A percentile compares a stretch with the other conserved stretches of the same genome.
These are phyloP conservation scores for Sceloporus tristichus DNA, from an alignment of 2,113 vertebrate species.

Conservation along the genomic window DNA sequence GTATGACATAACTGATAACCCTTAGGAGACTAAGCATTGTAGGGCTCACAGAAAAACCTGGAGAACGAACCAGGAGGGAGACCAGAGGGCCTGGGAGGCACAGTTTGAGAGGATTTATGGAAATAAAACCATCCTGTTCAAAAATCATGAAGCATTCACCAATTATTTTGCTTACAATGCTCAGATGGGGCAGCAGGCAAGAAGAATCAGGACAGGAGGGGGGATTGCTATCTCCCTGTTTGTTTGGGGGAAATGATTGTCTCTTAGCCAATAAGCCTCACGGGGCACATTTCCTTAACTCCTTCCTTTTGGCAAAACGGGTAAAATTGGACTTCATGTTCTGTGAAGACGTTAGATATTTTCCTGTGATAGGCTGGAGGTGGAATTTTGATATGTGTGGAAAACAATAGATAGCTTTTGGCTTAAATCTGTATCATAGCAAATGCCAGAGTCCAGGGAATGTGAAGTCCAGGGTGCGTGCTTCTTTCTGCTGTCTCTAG, in stretches of 20 bases:
- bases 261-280: conserved; percentile 11
- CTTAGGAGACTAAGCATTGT: conserved; percentile 81
- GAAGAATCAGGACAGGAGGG: neutral
- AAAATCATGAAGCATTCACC: conserved; percentile 51
- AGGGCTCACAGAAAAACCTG: conserved; percentile 58
- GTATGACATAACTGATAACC: conserved; percentile 84
- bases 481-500: conserved; percentile 26
- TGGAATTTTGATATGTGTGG: neutral
- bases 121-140: conserved; percentile 64
- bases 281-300: neutral
- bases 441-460: conserved; percentile 27
- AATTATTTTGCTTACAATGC: conserved; percentile 52
- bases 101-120: conserved; percentile 45
- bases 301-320: neutral
- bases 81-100: conserved; percentile 54
- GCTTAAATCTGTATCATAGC: conserved; percentile 10
- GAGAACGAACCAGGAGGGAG: conserved; percentile 67
- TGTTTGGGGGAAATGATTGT: neutral
- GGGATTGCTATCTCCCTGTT: neutral
- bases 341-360: conserved; percentile 32
- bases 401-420: conserved; percentile 18
- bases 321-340: neutral
- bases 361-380: conserved; percentile 31
- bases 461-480: conserved; percentile 1
- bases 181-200: neutral